Evolutionary conservation across 2,888 invertebrate genomes (phyloP), one percentile per base, ranked within the genome.

Genomic region (Cosmorhoe ocellata): DNA sequence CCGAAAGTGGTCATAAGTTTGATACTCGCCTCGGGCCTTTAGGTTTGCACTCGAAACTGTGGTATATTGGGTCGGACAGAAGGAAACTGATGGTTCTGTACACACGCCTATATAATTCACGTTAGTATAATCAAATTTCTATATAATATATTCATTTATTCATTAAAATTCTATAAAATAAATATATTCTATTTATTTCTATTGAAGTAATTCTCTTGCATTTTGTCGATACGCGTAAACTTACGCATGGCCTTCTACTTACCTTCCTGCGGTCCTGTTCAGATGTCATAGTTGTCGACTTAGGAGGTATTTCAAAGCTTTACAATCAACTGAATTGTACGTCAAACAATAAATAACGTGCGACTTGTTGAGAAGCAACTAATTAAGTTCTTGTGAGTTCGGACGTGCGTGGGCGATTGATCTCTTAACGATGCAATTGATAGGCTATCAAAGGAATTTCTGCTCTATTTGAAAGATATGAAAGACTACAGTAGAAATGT

Each of bases 301-400:
- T 66, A 58, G 69, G 77, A 75, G 77, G 77, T 79, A 75, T 70
- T 68, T 59, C 61, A 71, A 62, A 66, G 63, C 59, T 56, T 60
- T 69, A 76, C 80, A 79, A 81, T 85, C 79, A 81, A 72, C 73
- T 72, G 79, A 68, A 82, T 81, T 75, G 77, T 81, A 62, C 66
- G 73, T 69, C 74, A 63, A 74, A 77, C 76, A 79, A 87, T 77
- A 76, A 79, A 87, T 88, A 87, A 87, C 63, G 67, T 56, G 67
- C 56, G 73, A 74, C 74, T 76, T 70, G 80, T 76, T 79, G 82
- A 83, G 75, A 81, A 72, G 74, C 73, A 66, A 78, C 87, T 88
- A 88, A 88, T 88, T 87, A 88, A 88, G 88, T 85, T 84, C 86
- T 85, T 84, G 80, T 81, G 79, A 64, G 76, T 71, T 71, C 67